Conservation (phyloP, 2,113 vertebrate genomes). For the Salvelinus alpinus region DNA sequence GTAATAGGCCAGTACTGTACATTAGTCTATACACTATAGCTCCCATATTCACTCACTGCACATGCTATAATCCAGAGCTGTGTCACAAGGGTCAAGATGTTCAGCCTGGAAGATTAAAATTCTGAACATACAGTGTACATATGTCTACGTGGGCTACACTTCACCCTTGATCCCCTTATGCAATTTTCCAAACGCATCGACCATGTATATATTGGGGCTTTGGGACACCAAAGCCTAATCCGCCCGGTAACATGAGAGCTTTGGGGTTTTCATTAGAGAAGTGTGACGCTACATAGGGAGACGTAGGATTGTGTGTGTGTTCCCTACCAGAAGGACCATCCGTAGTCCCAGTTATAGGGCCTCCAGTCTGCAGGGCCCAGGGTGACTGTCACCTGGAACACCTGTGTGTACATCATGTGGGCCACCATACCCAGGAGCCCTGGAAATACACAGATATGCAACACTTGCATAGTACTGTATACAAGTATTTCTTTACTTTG, state of each 20-base stretch:
- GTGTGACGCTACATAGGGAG: constrained; percentile 49
- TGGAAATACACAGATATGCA: constrained; percentile 41
- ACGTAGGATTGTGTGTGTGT: constrained; percentile 2
- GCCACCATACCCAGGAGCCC: constrained; percentile 93
- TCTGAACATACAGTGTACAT: neutral
- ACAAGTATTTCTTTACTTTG: no score
- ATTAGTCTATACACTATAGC: no score
- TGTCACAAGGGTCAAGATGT: neutral
- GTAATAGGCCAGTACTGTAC: constrained; percentile 1
- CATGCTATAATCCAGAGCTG: no score
- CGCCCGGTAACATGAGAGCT: constrained; percentile 57
- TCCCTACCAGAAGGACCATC: constrained; percentile 91
- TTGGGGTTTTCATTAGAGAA: constrained; percentile 62
- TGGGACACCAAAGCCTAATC: constrained; percentile 67
- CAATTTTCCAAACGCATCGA: constrained; percentile 57
- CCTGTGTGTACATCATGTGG: constrained; percentile 90
- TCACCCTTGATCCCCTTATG: constrained; percentile 59
- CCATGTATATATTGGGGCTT: constrained; percentile 45
- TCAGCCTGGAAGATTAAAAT: neutral
- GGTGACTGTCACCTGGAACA: constrained; percentile 88
- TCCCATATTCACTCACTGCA: no score
- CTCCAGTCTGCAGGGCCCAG: constrained; percentile 91
- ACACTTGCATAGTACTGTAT: no score
- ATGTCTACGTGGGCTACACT: neutral
- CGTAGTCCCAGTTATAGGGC: constrained; percentile 88